Base-by-base conservation (phyloP, 1,140 invertebrate genomes). In the Portunus trituberculatus region DNA sequence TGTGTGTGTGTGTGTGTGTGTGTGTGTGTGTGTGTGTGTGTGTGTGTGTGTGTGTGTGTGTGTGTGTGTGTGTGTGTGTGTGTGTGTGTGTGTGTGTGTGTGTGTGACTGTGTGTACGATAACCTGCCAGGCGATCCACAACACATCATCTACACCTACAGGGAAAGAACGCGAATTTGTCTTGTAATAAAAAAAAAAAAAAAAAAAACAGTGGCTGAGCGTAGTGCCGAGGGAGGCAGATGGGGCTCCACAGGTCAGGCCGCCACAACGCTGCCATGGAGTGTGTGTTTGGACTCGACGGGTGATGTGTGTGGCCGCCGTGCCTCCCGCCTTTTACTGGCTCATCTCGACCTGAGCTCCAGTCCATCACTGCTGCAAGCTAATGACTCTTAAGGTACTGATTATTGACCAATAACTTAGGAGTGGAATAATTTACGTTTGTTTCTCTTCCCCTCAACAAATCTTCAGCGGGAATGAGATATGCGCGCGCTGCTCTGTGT, bases 401-500 rank as follows among this genome's bases (percentile, higher is more conserved):
- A 89, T 89, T 89, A 89, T 89, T 89, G 87, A 89, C 87, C 87
- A 89, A 32, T 89, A 89, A 89, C 87, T 89, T 89, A 89, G 87
- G 32, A 89, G 29, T 89, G 87, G 29, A 31, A 45, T 89, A 89
- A 89, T 89, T 89, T 89, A 89, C 87, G 87, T 89, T 89, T 89
- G 31, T 89, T 89, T 89, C 87, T 89, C 32, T 20, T 20, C 87
- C 87, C 29, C 87, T 89, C 87, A 89, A 89, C 87, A 89, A 89
- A 89, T 89, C 87, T 89, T 89, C 87, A 10, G 87, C 39, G 32
- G 39, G 87, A 31, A 32, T 89, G 87, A 89, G 87, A 31, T 45
- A 89, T 89, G 87, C 39, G 87, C 25, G 87, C 32, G 32, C 29
- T 45, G 10, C 32, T 31, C 87, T 89, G 87, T 89, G 87, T 89